Conservation (phyloP, 2,797 vertebrate genomes). For the Ispidina lecontei region DNA sequence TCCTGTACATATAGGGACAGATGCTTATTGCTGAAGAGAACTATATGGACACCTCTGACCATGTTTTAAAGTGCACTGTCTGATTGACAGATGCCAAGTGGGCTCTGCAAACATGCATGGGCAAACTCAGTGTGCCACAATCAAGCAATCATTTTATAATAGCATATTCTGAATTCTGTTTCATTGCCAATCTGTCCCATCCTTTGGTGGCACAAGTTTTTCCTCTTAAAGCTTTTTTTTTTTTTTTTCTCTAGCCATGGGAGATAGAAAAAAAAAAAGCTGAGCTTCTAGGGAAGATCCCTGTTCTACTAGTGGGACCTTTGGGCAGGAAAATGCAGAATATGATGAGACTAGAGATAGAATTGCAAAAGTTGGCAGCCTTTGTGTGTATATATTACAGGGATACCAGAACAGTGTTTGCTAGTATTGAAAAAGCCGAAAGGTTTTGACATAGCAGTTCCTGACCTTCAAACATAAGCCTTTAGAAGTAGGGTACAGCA, state of each 20-base stretch:
- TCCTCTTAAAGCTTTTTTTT: not conserved
- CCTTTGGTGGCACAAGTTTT: not conserved
- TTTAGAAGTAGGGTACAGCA: constrained; percentile 10
- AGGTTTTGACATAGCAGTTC: constrained; percentile 22
- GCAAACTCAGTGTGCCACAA: not conserved
- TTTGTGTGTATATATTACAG: not conserved
- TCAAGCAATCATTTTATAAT: not conserved
- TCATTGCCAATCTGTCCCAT: not conserved
- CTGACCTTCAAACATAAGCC: constrained; percentile 34
- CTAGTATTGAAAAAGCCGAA: not conserved
- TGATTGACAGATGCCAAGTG: not conserved
- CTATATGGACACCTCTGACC: not conserved
- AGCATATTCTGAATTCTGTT: not conserved
- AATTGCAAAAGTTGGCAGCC: constrained; percentile 26
- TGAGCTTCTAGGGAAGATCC: not conserved
- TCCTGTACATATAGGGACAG: not conserved
- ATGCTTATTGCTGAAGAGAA: not conserved
- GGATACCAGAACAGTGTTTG: not conserved
- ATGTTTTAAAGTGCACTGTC: accelerated
- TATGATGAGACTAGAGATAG: not conserved
- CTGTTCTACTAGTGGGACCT: not conserved
- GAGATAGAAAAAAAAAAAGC: not conserved
- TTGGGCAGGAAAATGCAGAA: not conserved
- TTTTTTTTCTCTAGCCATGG: not conserved
- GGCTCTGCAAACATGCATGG: not conserved